Evolutionary conservation across 2,113 vertebrate species (phyloP).

Genomic region (Motacilla tschutschensis): DNA sequence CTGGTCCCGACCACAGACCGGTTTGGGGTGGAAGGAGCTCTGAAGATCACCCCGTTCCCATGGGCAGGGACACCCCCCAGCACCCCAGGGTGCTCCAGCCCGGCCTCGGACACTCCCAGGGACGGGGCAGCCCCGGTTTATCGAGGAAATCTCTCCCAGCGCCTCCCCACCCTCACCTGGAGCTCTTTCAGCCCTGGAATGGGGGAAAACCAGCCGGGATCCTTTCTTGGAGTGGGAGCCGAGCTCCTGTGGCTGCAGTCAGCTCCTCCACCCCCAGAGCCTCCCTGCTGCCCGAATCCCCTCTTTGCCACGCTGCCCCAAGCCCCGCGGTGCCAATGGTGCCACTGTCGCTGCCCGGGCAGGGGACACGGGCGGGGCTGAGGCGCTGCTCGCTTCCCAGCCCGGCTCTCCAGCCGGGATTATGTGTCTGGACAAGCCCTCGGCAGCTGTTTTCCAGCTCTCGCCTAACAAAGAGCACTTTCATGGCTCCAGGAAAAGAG

Average conservation of each 20-base stretch:
- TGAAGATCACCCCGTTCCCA: fast-evolving
- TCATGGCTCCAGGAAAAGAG: not conserved
- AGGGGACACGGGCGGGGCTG: not conserved
- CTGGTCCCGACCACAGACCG: fast-evolving
- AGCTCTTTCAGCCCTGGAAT: fast-evolving
- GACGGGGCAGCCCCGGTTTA: fast-evolving
- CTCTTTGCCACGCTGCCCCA: not conserved
- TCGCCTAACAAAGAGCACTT: slow-evolving; percentile 51
- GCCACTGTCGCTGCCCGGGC: not conserved
- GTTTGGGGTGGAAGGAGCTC: not conserved
- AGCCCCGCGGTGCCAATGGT: not conserved
- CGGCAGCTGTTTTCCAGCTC: slow-evolving; percentile 45
- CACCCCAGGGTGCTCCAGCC: not conserved
- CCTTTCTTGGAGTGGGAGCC: not conserved
- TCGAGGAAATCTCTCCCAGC: fast-evolving
- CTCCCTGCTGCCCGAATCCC: not conserved
- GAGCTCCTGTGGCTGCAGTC: not conserved
- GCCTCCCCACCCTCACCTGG: not conserved
- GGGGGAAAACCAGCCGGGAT: fast-evolving
- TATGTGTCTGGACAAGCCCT: slow-evolving; percentile 52
- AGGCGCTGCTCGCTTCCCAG: not conserved
- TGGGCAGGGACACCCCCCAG: not conserved
- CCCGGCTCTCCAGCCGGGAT: not conserved
- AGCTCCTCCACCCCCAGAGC: not conserved
- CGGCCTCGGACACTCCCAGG: not conserved